Evolutionary conservation across 1,140 invertebrate genomes (phyloP), one percentile per base, ranked within the genome.

Genomic region (Microplitis mediator): DNA sequence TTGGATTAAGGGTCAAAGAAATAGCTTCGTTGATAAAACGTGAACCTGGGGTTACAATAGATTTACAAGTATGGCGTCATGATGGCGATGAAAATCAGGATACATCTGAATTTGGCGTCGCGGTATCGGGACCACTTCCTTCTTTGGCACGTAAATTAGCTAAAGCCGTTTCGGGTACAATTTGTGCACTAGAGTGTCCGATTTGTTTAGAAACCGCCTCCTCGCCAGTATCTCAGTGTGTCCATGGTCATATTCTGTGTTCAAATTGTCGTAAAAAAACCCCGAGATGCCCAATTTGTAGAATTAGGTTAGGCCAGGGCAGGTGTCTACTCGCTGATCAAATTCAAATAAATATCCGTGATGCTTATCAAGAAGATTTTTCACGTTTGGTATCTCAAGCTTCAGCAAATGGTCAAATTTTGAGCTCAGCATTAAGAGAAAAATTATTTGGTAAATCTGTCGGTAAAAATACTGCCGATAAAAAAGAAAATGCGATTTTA

Each of bases 181-280:
- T 90, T 81, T 74, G 89, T 56, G 85, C 89, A 54, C 82, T 92
- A 45, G 91, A 93, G 79, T 93, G 92, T 77, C 91, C 91, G 4
- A 80, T 88, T 52, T 86, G 88, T 87, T 51, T 90, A 39, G 89
- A 91, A 73, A 91, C 89, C 50, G 89, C 91, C 34, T 74, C 85
- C 31, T 89, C 91, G 2, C 91, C 91, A 3, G 89, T 90, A 0
- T 89, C 89, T 56, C 91, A 92, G 78, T 93, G 92, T 75, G 89
- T 91, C 51, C 91, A 92, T 72, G 91, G 91, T 6, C 91, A 92
- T 73, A 84, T 92, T 14, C 83, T 92, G 3, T 92, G 91, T 76
- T 86, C 89, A 4, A 82, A 87, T 51, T 92, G 91, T 76, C 87
- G 91, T 62, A 80, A 88, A 4, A 89, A 89, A 73, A 88, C 90